Evolutionary conservation across 2,888 invertebrate species (phyloP).

Genomic region (Noctua pronuba): DNA sequence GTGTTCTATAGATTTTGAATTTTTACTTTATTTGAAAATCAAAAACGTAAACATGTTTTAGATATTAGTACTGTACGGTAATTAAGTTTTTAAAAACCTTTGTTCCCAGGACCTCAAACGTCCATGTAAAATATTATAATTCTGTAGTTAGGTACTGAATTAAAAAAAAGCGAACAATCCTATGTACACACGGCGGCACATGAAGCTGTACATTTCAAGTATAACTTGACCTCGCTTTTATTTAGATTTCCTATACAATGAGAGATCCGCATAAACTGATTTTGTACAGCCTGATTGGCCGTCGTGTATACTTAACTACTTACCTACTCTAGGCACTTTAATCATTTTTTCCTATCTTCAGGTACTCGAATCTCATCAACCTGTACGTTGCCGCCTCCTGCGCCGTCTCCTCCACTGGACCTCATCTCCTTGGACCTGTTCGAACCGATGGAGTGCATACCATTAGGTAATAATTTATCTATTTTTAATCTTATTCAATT

Average conservation of each 20-base stretch:
- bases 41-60: too few species aligned
- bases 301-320: neutral
- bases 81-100: neutral
- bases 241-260: too few species aligned
- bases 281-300: too few species aligned
- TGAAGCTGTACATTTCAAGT: too few species aligned
- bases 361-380: conserved; percentile 72
- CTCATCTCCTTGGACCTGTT: conserved; percentile 85
- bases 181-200: too few species aligned
- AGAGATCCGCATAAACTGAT: too few species aligned
- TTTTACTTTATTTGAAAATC: neutral
- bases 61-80: too few species aligned
- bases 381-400: conserved; percentile 77
- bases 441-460: conserved; percentile 86
- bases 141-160: neutral
- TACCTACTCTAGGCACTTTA: neutral
- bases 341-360: conserved; percentile 19
- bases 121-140: neutral
- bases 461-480: conserved; percentile 76
- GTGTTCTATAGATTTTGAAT: too few species aligned
- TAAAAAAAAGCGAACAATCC: neutral
- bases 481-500: neutral
- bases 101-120: neutral
- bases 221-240: too few species aligned
- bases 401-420: conserved; percentile 84